phyloP scores from a whole-genome alignment of 2,888 invertebrate species.

The Caradrina kadenii region DNA sequence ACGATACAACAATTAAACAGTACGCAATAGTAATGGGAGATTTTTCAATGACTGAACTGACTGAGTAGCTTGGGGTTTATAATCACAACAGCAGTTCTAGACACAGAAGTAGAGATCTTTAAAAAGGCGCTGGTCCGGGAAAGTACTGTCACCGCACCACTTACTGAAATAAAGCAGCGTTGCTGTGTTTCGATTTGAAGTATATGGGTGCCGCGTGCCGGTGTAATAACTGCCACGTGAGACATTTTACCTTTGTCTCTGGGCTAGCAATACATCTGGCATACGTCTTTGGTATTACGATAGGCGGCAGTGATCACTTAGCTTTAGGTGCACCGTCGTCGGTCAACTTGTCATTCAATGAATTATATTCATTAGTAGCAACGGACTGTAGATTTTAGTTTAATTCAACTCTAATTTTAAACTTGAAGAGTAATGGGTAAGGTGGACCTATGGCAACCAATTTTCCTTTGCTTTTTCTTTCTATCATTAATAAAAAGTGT shows the following conservation, averaged over 20 bases:
- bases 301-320: no score
- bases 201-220: no score
- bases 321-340: no score
- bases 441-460: background rate
- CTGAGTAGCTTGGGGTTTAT: background rate
- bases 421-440: background rate
- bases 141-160: background rate
- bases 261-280: no score
- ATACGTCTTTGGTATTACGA: no score
- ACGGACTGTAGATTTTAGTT: background rate
- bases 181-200: no score
- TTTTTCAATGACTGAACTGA: background rate
- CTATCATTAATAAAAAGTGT: background rate
- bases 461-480: background rate
- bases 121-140: background rate
- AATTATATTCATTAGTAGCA: background rate
- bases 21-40: no score
- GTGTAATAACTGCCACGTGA: no score
- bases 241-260: no score
- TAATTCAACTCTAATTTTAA: conserved; percentile 31
- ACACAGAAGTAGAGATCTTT: background rate
- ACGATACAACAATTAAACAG: no score
- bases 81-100: background rate
- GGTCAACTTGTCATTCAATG: no score
- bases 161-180: background rate